Conservation (phyloP, 2,888 invertebrate species). For the Salticus scenicus region DNA sequence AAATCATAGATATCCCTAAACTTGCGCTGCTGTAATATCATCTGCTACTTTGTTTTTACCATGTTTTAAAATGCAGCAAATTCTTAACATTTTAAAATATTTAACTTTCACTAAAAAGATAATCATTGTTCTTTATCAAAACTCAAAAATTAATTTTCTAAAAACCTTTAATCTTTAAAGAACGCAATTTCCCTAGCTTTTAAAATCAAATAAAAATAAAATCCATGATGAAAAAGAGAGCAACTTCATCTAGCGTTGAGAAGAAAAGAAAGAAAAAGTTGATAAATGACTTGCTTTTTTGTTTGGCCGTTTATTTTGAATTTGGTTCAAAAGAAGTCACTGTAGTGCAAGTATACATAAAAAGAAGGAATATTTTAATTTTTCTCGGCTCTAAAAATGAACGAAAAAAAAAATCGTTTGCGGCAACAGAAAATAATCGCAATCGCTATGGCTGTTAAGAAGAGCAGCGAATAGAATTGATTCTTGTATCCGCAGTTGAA, state of each 20-base stretch:
- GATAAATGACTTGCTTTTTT: neutral
- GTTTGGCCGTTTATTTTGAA: neutral
- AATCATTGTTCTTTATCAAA: too few relatives aligned
- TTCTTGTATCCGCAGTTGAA: neutral
- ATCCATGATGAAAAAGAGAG: neutral
- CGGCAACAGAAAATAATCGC: neutral
- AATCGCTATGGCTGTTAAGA: neutral
- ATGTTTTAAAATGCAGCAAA: too few relatives aligned
- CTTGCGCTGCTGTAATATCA: too few relatives aligned
- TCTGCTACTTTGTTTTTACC: too few relatives aligned
- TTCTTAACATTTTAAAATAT: too few relatives aligned
- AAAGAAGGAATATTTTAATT: neutral
- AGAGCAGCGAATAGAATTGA: neutral
- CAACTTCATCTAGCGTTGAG: neutral
- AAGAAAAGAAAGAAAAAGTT: neutral
- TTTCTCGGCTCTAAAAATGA: neutral
- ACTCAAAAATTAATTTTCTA: too few relatives aligned
- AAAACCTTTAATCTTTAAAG: too few relatives aligned
- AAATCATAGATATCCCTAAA: too few relatives aligned
- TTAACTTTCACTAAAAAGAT: too few relatives aligned
- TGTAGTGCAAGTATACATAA: neutral
- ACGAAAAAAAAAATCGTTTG: neutral
- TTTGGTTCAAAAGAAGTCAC: neutral
- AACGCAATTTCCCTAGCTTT: too few relatives aligned
- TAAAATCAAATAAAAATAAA: too few relatives aligned